A percentile compares a stretch with the other conserved stretches of the same genome.
phyloP scores from a whole-genome alignment of 1,140 invertebrate species.

The Drosophila bifasciata region DNA sequence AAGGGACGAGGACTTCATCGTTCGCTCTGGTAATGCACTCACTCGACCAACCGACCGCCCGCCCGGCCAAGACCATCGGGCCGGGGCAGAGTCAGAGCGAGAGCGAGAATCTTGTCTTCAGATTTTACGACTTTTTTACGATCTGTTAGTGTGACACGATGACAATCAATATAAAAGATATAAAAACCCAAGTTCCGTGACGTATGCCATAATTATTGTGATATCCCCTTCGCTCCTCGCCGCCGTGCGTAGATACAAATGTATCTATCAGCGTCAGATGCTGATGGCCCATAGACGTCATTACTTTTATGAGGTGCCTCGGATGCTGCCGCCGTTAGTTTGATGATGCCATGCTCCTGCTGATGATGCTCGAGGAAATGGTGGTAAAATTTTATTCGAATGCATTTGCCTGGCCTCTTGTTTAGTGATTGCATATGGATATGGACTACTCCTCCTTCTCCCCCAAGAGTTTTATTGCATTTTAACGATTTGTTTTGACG shows the following conservation, averaged over 20 bases:
- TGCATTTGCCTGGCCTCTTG: slow-evolving; percentile 63
- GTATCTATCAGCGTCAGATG: slow-evolving; percentile 57
- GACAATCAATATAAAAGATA: slow-evolving; percentile 83
- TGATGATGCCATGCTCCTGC: slow-evolving; percentile 49
- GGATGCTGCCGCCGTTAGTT: slow-evolving; percentile 65
- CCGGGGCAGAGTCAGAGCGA: slow-evolving; percentile 35
- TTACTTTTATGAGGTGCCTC: slow-evolving; percentile 82
- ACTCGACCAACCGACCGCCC: no score
- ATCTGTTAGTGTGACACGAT: slow-evolving; percentile 81
- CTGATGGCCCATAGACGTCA: slow-evolving; percentile 67
- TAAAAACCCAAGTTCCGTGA: slow-evolving; percentile 81
- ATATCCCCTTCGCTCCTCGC: slow-evolving; percentile 40
- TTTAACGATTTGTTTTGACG: slow-evolving; percentile 84
- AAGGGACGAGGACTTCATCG: slow-evolving; percentile 40
- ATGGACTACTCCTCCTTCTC: not conserved
- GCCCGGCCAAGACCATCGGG: no score
- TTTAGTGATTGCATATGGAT: slow-evolving; percentile 64
- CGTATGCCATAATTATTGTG: slow-evolving; percentile 82
- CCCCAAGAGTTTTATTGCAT: slow-evolving; percentile 73
- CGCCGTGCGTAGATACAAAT: slow-evolving; percentile 35
- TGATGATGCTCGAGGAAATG: slow-evolving; percentile 74
- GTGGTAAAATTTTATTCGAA: slow-evolving; percentile 80
- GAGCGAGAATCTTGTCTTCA: slow-evolving; percentile 37
- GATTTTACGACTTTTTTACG: slow-evolving; percentile 83
- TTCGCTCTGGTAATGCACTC: no score